These are phyloP conservation scores for Semotilus atromaculatus DNA, from an alignment of 2,797 vertebrate genomes.

Conservation along the genomic window DNA sequence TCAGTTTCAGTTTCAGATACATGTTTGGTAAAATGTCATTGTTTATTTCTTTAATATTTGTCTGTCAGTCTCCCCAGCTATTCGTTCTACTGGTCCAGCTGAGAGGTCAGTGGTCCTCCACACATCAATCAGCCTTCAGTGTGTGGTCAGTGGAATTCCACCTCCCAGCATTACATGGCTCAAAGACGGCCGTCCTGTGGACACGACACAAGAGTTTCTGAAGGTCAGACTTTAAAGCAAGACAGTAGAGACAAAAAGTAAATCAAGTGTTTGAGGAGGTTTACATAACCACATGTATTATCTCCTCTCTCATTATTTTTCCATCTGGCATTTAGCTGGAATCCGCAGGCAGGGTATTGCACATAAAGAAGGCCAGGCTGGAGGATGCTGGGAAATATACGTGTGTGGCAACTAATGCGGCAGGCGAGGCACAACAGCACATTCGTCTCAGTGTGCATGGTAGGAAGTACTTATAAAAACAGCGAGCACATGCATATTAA, in stretches of 20 bases:
- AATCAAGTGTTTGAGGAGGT: neutral
- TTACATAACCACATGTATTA: neutral
- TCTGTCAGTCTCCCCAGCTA: slow-evolving; percentile 87
- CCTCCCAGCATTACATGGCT: slow-evolving; percentile 92
- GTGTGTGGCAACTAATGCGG: slow-evolving; percentile 94
- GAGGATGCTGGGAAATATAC: slow-evolving; percentile 92
- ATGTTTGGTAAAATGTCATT: neutral
- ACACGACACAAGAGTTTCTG: slow-evolving; percentile 83
- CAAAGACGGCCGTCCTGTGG: slow-evolving; percentile 90
- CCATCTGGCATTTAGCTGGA: slow-evolving; percentile 83
- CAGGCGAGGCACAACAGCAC: slow-evolving; percentile 91
- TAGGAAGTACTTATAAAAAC: slow-evolving; percentile 69
- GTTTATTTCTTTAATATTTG: slow-evolving; percentile 24
- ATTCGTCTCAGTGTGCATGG: slow-evolving; percentile 88
- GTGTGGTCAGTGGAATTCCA: slow-evolving; percentile 90
- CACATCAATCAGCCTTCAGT: slow-evolving; percentile 85
- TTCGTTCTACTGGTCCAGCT: slow-evolving; percentile 80
- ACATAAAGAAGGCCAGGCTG: slow-evolving; percentile 79
- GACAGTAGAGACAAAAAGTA: neutral
- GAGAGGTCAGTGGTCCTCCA: slow-evolving; percentile 87
- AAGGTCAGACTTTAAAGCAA: slow-evolving; percentile 75
- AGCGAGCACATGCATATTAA: neutral
- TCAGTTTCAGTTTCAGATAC: neutral
- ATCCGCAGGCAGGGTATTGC: slow-evolving; percentile 86
- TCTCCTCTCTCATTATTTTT: slow-evolving; percentile 23